phyloP scores from a whole-genome alignment of 1,140 invertebrate genomes.

The Anadara kagoshimensis region DNA sequence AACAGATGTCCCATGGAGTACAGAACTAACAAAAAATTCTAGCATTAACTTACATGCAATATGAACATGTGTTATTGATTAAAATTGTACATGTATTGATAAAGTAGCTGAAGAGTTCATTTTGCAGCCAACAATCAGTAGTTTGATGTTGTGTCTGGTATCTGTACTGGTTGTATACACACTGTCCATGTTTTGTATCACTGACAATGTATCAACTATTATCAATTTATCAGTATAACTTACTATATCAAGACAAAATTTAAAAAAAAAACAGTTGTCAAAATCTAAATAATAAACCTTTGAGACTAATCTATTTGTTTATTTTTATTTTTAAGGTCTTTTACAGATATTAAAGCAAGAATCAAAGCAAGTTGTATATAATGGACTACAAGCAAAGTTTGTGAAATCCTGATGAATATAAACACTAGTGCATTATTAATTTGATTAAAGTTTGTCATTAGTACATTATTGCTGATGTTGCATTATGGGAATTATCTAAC shows the following conservation, averaged over 20 bases:
- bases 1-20: no score
- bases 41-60: no score
- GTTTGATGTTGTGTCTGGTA: neutral
- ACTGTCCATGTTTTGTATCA: neutral
- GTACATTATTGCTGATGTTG: no score
- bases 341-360: constrained; percentile 81
- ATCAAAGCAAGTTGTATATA: constrained; percentile 83
- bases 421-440: no score
- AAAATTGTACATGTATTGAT: no score
- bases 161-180: neutral
- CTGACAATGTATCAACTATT: neutral
- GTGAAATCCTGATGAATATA: no score
- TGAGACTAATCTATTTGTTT: constrained; percentile 30
- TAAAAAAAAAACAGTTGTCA: neutral
- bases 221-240: neutral
- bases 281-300: neutral
- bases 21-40: no score
- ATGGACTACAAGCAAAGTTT: constrained; percentile 85
- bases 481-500: no score
- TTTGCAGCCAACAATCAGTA: no score
- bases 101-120: no score
- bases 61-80: no score
- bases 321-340: constrained; percentile 79
- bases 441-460: no score
- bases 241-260: neutral